Evolutionary conservation across 2,797 vertebrate genomes (phyloP).

Genomic region (Platalea minor): DNA sequence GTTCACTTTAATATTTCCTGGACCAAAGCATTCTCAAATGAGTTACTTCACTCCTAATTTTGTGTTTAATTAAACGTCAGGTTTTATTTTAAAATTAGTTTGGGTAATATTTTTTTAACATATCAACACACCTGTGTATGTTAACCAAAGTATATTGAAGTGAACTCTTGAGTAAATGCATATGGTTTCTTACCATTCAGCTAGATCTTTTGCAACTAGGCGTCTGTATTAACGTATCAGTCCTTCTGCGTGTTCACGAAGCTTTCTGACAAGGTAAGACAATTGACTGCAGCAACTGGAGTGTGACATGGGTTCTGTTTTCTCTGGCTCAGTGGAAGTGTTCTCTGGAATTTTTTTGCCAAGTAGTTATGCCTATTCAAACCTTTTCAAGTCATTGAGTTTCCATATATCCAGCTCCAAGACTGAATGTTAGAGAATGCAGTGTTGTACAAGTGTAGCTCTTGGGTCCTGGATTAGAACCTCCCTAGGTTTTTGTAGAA

Average conservation of each 20-base stretch:
- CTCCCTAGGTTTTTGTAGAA: not conserved
- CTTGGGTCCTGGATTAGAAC: not conserved
- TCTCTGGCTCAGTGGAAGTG: not conserved
- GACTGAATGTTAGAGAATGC: not conserved
- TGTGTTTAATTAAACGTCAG: not conserved
- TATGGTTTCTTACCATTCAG: not conserved
- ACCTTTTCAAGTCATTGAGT: not conserved
- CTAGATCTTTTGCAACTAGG: not conserved
- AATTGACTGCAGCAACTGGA: not conserved
- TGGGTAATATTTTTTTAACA: not conserved
- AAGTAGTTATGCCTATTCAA: not conserved
- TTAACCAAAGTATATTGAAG: accelerated
- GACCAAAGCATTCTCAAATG: not conserved
- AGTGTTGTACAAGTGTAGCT: not conserved
- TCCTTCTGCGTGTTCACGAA: not conserved
- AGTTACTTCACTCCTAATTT: not conserved
- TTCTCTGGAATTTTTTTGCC: not conserved
- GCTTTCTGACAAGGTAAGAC: not conserved
- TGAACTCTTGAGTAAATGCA: not conserved
- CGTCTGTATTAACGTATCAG: not conserved
- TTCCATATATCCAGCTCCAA: not conserved
- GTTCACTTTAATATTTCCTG: not conserved
- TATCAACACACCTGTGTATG: not conserved
- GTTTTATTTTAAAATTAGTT: not conserved
- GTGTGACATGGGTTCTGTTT: not conserved